Percentiles rank a stretch among this genome's conserved stretches.
Conservation (phyloP, 2,888 invertebrate species). For the Anoplius nigerrimus region DNA sequence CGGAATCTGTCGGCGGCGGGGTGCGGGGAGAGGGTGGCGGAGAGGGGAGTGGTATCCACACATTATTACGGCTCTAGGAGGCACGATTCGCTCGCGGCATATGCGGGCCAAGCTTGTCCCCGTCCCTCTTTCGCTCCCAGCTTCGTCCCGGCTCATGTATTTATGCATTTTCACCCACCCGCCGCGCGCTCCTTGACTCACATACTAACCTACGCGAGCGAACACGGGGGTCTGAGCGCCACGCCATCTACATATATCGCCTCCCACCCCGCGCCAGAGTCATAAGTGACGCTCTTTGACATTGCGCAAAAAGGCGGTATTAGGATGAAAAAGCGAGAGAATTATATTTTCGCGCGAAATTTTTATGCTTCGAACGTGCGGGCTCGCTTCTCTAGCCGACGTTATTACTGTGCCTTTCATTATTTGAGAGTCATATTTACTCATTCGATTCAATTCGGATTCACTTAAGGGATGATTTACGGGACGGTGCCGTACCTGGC, state of each 20-base stretch:
- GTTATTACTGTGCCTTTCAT: slow-evolving; percentile 51
- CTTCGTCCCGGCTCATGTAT: slow-evolving; percentile 69
- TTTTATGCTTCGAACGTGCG: too few relatives aligned
- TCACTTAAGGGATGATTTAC: slow-evolving; percentile 72
- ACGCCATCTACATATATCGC: slow-evolving; percentile 17
- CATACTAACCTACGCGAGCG: slow-evolving; percentile 6
- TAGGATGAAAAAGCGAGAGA: background rate
- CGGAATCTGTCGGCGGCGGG: too few relatives aligned
- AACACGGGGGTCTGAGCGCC: slow-evolving; percentile 12
- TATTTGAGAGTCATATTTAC: slow-evolving; percentile 72
- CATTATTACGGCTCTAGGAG: slow-evolving; percentile 67
- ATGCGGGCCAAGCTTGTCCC: slow-evolving; percentile 64
- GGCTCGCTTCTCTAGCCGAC: slow-evolving; percentile 7
- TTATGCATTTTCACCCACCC: slow-evolving; percentile 69
- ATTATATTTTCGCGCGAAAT: too few relatives aligned
- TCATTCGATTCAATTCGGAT: slow-evolving; percentile 73
- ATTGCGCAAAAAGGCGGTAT: too few relatives aligned
- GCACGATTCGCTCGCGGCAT: slow-evolving; percentile 59
- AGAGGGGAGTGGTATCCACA: slow-evolving; percentile 54
- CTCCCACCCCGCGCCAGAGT: background rate
- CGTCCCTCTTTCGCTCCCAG: slow-evolving; percentile 56
- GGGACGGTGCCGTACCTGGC: slow-evolving; percentile 60
- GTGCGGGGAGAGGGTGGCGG: too few relatives aligned
- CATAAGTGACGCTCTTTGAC: too few relatives aligned
- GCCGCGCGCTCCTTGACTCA: slow-evolving; percentile 43